Evolutionary conservation across 2,113 vertebrate genomes (phyloP), one percentile per base, ranked within the genome.

Genomic region (Enhydra lutris): DNA sequence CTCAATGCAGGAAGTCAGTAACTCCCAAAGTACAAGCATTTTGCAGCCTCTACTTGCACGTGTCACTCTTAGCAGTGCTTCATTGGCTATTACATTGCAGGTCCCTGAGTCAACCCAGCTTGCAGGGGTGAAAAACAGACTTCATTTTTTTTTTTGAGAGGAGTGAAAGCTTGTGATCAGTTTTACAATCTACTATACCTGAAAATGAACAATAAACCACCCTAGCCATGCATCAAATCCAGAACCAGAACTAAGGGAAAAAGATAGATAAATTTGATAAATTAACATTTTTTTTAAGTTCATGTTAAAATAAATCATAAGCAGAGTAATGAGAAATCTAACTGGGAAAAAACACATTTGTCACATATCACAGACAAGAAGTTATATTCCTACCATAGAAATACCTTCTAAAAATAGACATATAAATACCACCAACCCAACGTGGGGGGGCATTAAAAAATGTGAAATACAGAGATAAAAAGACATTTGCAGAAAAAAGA

Each of bases 391-490:
- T 81, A 57, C 8, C 2, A 7, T 45, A 52, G 34, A 50, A 93
- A 55, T 21, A n/a, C 0, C 7, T 87, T 82, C 47, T 42, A 17
- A 76, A 86, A 59, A 23, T 26, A 78, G 3, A 61, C 8, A 45
- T 3, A 42, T 2, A 52, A 26, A 31, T 34, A 4, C 1, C 0
- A 12, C 55, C 3, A 89, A 50, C 1, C 13, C 26, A 39, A 24
- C 31, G 12, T 8, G 15, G 5, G 7, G 7, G 7, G 5, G 1
- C 4, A n/a, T 61, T 63, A 18, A 50, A 52, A 23, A 47, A 9
- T 2, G 15, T 11, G 13, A 69, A 26, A 8, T 82, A 45, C 21
- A 13, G 42, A 34, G 81, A 74, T n/a, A 87, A 73, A 91, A 4
- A 76, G 24, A 31, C 5, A 4, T 42, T 36, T 6, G n/a, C 14